phyloP scores from a whole-genome alignment of 2,113 vertebrate genomes.

The Apodemus sylvaticus region DNA sequence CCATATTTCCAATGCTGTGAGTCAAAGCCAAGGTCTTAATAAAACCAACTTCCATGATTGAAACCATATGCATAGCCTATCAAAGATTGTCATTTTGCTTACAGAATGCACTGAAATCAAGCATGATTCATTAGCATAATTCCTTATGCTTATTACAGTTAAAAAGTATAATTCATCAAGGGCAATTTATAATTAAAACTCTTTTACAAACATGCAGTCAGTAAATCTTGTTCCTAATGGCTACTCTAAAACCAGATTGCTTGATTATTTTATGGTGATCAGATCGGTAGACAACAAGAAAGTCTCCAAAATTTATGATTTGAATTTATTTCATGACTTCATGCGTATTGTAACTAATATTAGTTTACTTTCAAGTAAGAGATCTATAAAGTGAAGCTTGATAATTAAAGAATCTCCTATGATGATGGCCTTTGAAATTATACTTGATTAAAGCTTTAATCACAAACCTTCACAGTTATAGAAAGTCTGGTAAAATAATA shows the following conservation, averaged over 20 bases:
- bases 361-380: not conserved
- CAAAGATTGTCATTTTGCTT: not conserved
- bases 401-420: not conserved
- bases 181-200: not conserved
- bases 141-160: not conserved
- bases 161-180: not conserved
- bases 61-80: not conserved
- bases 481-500: not conserved
- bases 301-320: not conserved
- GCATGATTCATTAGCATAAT: not conserved
- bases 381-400: not conserved
- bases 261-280: not conserved
- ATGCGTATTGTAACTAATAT: not conserved
- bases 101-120: not conserved
- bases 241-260: not conserved
- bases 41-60: not conserved
- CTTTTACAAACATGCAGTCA: slow-evolving; percentile 2
- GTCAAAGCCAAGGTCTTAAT: not conserved
- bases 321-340: not conserved
- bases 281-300: not conserved
- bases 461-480: not conserved
- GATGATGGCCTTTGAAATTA: not conserved
- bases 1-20: too few relatives aligned
- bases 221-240: not conserved
- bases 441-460: not conserved